These are phyloP conservation scores for Hafferia zeledoni DNA, from an alignment of 2,797 vertebrate species.

Conservation along the genomic window DNA sequence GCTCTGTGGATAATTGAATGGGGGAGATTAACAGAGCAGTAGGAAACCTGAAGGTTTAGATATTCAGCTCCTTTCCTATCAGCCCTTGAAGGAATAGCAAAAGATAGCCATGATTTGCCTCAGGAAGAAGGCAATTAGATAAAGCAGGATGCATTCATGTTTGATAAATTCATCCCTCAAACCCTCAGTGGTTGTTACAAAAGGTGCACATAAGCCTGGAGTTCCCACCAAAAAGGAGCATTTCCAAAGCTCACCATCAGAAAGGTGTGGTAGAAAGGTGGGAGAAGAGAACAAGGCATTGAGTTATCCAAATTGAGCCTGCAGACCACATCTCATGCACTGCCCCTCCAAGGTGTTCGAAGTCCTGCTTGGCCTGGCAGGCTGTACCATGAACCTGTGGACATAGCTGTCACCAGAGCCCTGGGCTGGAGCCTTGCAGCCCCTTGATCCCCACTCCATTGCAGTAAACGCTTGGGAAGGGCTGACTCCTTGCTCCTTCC, in stretches of 20 bases:
- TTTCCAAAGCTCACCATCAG: neutral
- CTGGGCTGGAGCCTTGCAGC: neutral
- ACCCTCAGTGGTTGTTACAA: neutral
- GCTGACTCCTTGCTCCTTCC: neutral
- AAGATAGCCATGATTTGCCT: neutral
- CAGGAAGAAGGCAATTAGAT: neutral
- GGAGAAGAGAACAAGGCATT: fast-evolving
- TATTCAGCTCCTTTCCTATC: neutral
- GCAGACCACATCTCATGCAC: neutral
- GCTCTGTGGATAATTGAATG: neutral
- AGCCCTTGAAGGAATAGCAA: neutral
- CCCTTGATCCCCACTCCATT: neutral
- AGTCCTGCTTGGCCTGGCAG: neutral
- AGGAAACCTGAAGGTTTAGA: neutral
- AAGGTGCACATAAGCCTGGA: neutral
- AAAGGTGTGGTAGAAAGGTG: neutral
- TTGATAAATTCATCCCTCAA: neutral
- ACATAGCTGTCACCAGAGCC: neutral
- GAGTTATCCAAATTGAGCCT: neutral
- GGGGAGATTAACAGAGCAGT: neutral
- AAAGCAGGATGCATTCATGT: neutral
- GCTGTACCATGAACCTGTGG: neutral
- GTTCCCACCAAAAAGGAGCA: neutral
- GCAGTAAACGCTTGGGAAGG: fast-evolving
- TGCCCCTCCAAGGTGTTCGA: neutral